Evolutionary conservation across 1,140 invertebrate species (phyloP).

Genomic region (Hylyphantes graminicola): DNA sequence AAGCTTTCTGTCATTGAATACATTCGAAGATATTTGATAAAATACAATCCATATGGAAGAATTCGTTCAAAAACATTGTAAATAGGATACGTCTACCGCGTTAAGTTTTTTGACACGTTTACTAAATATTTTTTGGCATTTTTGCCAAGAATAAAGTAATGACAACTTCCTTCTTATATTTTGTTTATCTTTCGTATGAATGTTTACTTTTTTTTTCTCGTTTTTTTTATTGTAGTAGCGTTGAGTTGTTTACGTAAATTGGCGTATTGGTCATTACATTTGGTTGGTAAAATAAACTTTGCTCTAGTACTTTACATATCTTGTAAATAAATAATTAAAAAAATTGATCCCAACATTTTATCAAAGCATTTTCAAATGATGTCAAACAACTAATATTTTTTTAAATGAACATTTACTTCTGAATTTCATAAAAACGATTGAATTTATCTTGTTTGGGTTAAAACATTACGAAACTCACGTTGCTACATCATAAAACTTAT

Average conservation of each 20-base stretch:
- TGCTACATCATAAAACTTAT: no score
- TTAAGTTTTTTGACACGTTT: not conserved
- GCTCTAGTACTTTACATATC: no score
- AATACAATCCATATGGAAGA: not conserved
- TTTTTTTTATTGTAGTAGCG: not conserved
- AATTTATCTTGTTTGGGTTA: no score
- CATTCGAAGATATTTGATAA: not conserved
- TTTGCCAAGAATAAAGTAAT: not conserved
- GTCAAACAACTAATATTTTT: no score
- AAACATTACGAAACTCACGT: no score
- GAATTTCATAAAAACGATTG: no score
- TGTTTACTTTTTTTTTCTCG: constrained; percentile 12
- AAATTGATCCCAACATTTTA: no score
- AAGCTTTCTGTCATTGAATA: not conserved
- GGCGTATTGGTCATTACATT: no score
- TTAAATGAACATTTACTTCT: no score
- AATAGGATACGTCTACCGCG: constrained; percentile 4
- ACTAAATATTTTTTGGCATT: not conserved
- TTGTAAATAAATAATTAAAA: no score
- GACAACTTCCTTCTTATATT: constrained; percentile 5
- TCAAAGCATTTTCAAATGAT: no score
- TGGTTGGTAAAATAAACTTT: no score
- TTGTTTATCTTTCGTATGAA: constrained; percentile 1
- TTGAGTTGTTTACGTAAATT: not conserved
- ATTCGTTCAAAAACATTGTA: not conserved